Base-by-base conservation (phyloP, 2,797 vertebrate species). In the Diglossa cyanea region DNA sequence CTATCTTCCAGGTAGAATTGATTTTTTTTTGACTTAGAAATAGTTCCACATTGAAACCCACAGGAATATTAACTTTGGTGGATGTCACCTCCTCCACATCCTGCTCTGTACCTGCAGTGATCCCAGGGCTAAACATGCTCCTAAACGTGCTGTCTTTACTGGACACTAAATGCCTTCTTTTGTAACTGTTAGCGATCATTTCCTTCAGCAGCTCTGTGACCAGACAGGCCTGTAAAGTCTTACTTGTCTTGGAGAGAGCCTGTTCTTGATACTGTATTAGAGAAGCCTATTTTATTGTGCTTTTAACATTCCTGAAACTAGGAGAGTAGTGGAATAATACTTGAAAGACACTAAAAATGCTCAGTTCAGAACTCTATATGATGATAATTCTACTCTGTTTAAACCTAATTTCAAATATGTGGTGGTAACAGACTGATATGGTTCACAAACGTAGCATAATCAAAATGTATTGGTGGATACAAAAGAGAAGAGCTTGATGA, bases 101-200 rank as follows among this genome's bases (percentile, higher is more conserved):
- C 54, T 63, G 0, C 61, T 58, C 54, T 50, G 28, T 55, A 54
- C 50, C 15, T 42, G 66, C 81, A 21, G n/a, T 72, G 55, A 71
- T 81, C 72, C 86, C 60, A 73, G 58, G 57, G 66, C 94, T 91
- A 76, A 73, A 48, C 61, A 18, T 57, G 30, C 88, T 88, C 76
- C 28, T 72, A 14, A 57, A 58, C 2, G 24, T 28, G 10, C 45
- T 90, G 17, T 86, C 47, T 90, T 91, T 80, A 31, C 68, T 31
- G 37, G 73, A 87, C 4, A 8, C 80, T 78, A 55, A 91, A 63
- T 90, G 48, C 50, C 25, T 86, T n/a, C 51, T 76, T 92, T 45
- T 24, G 8, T 86, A 94, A 88, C 92, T 91, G 81, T 54, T 95
- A 94, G 81, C 4, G 63, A 96, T 86, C 81, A 75, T 67, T 47